Evolutionary conservation across 1,140 invertebrate genomes (phyloP).

Genomic region (Drosophila auraria): DNA sequence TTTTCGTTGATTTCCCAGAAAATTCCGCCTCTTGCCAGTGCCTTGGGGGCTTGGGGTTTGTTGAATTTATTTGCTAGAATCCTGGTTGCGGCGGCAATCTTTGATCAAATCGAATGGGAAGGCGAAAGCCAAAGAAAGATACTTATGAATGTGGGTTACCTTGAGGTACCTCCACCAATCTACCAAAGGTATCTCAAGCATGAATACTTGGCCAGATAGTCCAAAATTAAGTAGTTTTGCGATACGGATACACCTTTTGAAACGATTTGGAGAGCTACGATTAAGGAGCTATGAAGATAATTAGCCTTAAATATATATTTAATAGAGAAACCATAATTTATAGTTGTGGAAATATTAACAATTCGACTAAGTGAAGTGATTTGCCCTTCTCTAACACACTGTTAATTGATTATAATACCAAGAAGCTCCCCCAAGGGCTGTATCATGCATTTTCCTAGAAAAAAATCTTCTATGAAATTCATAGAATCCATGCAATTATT

Average conservation of each 20-base stretch:
- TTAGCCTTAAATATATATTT: neutral
- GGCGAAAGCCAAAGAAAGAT: conserved; percentile 15
- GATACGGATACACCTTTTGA: neutral
- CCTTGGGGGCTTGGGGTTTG: conserved; percentile 20
- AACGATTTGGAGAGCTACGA: neutral
- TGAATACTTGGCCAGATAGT: conserved; percentile 5
- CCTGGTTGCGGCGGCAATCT: conserved; percentile 43
- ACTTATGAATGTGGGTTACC: conserved; percentile 27
- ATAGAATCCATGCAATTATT: neutral
- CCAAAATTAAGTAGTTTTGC: conserved; percentile 12
- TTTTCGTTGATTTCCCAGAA: conserved; percentile 51
- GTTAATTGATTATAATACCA: too few species aligned
- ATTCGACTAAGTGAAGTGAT: too few species aligned
- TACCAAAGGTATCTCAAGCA: conserved; percentile 8
- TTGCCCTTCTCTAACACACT: too few species aligned
- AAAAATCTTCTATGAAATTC: too few species aligned
- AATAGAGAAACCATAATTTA: neutral
- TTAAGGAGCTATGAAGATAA: too few species aligned
- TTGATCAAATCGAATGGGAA: conserved; percentile 41
- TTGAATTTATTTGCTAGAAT: conserved; percentile 39
- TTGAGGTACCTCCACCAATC: conserved; percentile 5
- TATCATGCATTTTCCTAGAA: too few species aligned
- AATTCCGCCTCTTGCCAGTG: conserved; percentile 11
- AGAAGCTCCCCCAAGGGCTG: too few species aligned
- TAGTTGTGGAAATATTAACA: too few species aligned